Evolutionary conservation across 2,113 vertebrate genomes (phyloP).

Genomic region (Chroicocephalus ridibundus): DNA sequence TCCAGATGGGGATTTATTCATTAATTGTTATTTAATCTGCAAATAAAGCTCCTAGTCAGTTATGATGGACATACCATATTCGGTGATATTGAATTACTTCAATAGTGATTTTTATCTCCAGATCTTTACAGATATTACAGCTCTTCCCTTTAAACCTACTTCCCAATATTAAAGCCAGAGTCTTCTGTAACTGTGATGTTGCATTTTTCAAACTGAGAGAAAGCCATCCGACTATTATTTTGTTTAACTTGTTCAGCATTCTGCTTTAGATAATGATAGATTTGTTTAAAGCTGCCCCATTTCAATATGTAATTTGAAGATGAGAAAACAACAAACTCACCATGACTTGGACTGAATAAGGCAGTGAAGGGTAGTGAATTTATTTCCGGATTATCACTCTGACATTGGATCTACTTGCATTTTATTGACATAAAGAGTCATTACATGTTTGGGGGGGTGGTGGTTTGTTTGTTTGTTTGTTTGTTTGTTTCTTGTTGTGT

Average conservation of each 20-base stretch:
- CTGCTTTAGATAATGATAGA: not conserved
- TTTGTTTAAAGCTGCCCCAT: not conserved
- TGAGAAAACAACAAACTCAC: not conserved
- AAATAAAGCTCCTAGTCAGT: not conserved
- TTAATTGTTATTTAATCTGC: not conserved
- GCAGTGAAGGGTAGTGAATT: not conserved
- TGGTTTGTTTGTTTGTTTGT: not conserved
- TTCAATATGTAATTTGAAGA: not conserved
- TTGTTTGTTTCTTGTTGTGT: accelerated
- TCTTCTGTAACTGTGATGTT: not conserved
- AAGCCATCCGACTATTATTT: not conserved
- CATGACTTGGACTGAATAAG: not conserved
- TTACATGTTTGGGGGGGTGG: not conserved
- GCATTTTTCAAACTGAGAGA: not conserved
- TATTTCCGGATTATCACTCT: not conserved
- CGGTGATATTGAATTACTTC: not conserved
- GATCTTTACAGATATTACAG: not conserved
- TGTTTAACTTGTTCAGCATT: not conserved
- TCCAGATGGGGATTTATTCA: not conserved
- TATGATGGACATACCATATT: not conserved
- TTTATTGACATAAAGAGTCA: not conserved
- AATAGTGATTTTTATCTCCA: not conserved
- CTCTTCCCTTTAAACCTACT: not conserved
- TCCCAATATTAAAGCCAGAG: not conserved
- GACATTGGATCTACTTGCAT: not conserved